Evolutionary conservation across 2,113 vertebrate species (phyloP).

Genomic region (Danionella cerebrum): DNA sequence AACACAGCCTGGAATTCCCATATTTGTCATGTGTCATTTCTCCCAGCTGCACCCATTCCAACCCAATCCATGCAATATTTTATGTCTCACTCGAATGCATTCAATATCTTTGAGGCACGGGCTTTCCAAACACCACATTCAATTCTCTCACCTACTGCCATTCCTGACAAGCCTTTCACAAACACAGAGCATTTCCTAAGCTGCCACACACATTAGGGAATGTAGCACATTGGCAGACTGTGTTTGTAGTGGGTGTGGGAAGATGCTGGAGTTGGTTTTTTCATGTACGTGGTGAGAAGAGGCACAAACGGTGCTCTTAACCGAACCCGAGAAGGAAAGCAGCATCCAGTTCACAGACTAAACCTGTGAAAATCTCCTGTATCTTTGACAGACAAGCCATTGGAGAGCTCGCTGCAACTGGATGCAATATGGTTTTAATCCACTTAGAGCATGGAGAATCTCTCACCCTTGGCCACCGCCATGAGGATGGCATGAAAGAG

Average conservation of each 20-base stretch:
- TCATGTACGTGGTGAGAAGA: not conserved
- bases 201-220: slow-evolving; percentile 56
- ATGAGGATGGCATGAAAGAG: slow-evolving; percentile 24
- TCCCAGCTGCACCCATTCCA: not conserved
- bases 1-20: slow-evolving; percentile 8
- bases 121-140: not conserved
- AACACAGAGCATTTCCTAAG: slow-evolving; percentile 55
- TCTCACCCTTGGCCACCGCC: slow-evolving; percentile 31
- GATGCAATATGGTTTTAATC: slow-evolving; percentile 48
- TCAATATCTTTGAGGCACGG: slow-evolving; percentile 11
- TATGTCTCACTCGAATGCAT: not conserved
- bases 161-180: slow-evolving; percentile 42
- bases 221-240: slow-evolving; percentile 58
- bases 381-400: not conserved
- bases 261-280: slow-evolving; percentile 52
- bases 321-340: not conserved
- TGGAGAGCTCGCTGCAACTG: slow-evolving; percentile 27
- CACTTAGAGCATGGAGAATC: slow-evolving; percentile 35
- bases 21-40: not conserved
- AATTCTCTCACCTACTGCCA: not conserved
- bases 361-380: not conserved
- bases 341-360: not conserved
- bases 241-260: slow-evolving; percentile 67
- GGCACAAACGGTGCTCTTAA: not conserved
- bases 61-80: not conserved